Evolutionary conservation across 2,797 vertebrate species (phyloP), one percentile per base, ranked within the genome.

Genomic region (Hydrophis major): DNA sequence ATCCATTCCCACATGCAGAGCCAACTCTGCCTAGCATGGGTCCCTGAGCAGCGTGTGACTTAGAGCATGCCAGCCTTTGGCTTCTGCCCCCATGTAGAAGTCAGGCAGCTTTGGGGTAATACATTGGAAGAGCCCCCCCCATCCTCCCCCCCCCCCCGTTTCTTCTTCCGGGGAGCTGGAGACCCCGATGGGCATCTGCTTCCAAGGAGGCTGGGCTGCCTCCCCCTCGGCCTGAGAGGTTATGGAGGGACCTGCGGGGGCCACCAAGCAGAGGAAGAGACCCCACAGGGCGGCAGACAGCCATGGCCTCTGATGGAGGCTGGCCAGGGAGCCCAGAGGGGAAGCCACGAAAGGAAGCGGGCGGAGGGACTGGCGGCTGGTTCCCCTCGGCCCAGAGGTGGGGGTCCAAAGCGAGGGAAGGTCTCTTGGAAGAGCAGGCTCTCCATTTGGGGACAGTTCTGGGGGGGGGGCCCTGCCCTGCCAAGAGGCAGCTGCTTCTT

Each of bases 241-340:
- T 25, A 27, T 86, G 56, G 50, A n/a, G 55, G 8, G 87, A 25
- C 20, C 59, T 5, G 56, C 32, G 32, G 32, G 42, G 37, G 3
- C 66, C 12, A 12, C 13, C 59, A 47, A 89, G 66, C 13, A 37
- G 25, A 18, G 27, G 13, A 18, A n/a, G 4, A 13, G 55, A 74
- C 42, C 2, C 0, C 25, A 16, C 2, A 4, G 56, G 55, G n/a
- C 2, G 25, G 6, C n/a, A 4, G 1, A 2, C n/a, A 22, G 47
- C 47, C 0, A 6, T 8, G 69, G 28, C 2, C 56, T 83, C 37
- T 37, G 32, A 53, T 53, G 37, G 2, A 20, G 0, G 6, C 0
- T 22, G 88, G 60, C 55, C 14, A 25, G 13, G 14, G 4, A 20
- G 42, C 53, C 53, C 0, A 12, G 25, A 87, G 66, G 28, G 13